A percentile compares a stretch with the other conserved stretches of the same genome.
Evolutionary conservation across 2,113 vertebrate genomes (phyloP).

Genomic region (Myotis lucifugus): DNA sequence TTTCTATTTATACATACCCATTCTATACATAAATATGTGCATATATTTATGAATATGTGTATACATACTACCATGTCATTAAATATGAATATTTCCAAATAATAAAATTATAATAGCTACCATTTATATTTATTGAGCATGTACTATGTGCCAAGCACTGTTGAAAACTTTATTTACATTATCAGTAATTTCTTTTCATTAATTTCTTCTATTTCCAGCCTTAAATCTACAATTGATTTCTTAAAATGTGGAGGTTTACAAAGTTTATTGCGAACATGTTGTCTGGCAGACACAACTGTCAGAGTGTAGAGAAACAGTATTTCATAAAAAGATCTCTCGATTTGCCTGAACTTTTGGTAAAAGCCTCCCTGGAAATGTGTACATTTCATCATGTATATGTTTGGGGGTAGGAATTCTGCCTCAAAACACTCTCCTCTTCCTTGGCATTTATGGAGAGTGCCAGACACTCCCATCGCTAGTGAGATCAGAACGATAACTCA

Average conservation of each 20-base stretch:
- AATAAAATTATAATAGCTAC: neutral
- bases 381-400: neutral
- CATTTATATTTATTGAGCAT: neutral
- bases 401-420: neutral
- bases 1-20: constrained; percentile 56
- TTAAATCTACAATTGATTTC: constrained; percentile 16
- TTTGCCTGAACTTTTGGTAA: neutral
- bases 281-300: neutral
- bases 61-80: neutral
- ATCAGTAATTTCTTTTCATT: neutral
- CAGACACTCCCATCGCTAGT: neutral
- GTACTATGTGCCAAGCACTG: neutral
- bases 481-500: neutral
- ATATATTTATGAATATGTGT: neutral
- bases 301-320: neutral
- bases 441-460: neutral
- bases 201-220: constrained; percentile 48
- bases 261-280: neutral
- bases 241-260: neutral
- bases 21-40: neutral
- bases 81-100: neutral
- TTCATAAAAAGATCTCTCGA: neutral
- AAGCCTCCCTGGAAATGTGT: neutral
- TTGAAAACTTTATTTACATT: neutral
- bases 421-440: neutral